Percentiles rank a stretch among this genome's conserved stretches.
Conservation (phyloP, 2,113 vertebrate genomes). For the Vanacampus margaritifer region DNA sequence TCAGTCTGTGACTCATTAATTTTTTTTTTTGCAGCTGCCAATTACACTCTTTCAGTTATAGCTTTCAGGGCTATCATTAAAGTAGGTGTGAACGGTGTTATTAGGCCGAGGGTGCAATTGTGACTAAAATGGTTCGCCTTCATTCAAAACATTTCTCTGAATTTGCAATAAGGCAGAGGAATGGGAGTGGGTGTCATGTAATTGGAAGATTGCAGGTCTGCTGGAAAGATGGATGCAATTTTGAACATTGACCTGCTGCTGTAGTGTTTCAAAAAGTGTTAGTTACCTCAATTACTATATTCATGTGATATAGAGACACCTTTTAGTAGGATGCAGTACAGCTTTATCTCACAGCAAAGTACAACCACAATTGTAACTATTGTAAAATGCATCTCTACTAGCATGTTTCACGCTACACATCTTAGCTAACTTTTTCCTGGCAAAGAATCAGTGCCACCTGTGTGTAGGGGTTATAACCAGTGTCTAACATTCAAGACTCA, state of each 20-base stretch:
- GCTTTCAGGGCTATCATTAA: conserved; percentile 2
- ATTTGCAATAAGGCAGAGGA: background rate
- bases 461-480: background rate
- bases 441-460: background rate
- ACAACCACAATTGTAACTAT: no score
- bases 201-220: background rate
- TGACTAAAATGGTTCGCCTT: background rate
- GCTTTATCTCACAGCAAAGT: no score
- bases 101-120: conserved; percentile 7
- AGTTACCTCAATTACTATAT: background rate
- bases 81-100: background rate
- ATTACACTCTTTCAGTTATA: background rate
- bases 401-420: no score
- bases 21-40: background rate
- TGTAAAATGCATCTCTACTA: no score
- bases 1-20: background rate
- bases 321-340: no score
- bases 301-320: background rate
- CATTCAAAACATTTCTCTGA: background rate
- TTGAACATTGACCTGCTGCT: background rate
- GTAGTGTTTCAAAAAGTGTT: background rate
- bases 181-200: background rate
- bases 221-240: background rate
- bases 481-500: background rate
- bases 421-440: no score